These are phyloP conservation scores for Itoplectis maculator DNA, from an alignment of 2,888 invertebrate species.

Conservation along the genomic window DNA sequence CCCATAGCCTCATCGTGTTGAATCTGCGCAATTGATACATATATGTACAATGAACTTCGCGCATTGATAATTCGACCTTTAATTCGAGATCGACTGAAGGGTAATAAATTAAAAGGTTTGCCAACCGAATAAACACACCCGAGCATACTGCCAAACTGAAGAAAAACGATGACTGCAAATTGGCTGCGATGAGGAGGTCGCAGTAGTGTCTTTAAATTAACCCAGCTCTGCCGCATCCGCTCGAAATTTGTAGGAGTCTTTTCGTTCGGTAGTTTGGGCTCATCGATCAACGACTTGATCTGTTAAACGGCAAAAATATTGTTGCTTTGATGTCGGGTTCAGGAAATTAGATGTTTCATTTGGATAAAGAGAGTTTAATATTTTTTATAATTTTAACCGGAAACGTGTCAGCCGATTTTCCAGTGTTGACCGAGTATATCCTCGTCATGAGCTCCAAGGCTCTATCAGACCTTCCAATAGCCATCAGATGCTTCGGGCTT, in stretches of 20 bases:
- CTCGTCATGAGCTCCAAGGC: conserved; percentile 88
- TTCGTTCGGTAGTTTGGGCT: conserved; percentile 62
- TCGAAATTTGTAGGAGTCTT: conserved; percentile 79
- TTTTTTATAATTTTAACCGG: conserved; percentile 87
- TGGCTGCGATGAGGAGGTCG: conserved; percentile 87
- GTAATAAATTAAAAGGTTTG: neutral
- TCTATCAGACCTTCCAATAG: conserved; percentile 88
- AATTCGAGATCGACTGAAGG: neutral
- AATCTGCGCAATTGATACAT: conserved; percentile 82
- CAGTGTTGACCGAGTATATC: conserved; percentile 89
- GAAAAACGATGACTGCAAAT: conserved; percentile 88
- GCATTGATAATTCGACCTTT: neutral
- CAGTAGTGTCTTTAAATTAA: conserved; percentile 89
- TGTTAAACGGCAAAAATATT: conserved; percentile 70
- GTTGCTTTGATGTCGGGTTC: no score
- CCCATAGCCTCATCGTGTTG: conserved; percentile 87
- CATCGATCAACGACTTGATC: conserved; percentile 83
- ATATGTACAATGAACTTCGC: neutral
- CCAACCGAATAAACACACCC: conserved; percentile 85
- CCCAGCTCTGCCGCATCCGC: conserved; percentile 86
- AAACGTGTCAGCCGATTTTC: conserved; percentile 87
- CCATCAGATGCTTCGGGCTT: conserved; percentile 92
- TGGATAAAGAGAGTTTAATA: no score
- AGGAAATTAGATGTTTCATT: no score
- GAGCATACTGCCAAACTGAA: conserved; percentile 89